Base-by-base conservation (phyloP, 2,888 invertebrate genomes). In the Athalia cordata region DNA sequence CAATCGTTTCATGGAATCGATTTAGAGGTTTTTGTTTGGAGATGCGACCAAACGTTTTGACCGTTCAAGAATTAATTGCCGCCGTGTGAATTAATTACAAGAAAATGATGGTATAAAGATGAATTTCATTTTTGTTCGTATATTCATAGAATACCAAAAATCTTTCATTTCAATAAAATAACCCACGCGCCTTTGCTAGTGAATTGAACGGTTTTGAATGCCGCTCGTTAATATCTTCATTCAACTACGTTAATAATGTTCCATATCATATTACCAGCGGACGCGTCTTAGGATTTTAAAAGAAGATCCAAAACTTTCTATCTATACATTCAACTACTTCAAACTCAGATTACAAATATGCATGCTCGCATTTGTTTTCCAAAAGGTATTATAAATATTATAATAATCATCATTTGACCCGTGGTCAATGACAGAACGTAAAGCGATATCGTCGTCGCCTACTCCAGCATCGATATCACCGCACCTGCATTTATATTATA, bases 391-490 rank as follows among this genome's bases (percentile, higher is more conserved):
- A 1, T 29, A 29, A 1, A 29, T 29, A 29, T 29, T 29, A 29
- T 2, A 29, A 29, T 29, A 29, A 29, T 29, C 29, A 29, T n/a
- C n/a, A n/a, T n/a, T 59, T 59, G 57, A 29, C 72, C 59, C 15
- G 57, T 72, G 59, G 59, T 59, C 47, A 72, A 59, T 52, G 45
- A 47, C 47, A 4, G 59, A 43, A 47, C 13, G 29, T 29, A 29
- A 29, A 29, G 29, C 29, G 29, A 29, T 29, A 29, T 29, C n/a
- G 47, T 72, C 47, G 59, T 72, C 59, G 72, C 47, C 72, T 72
- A 9, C 59, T 72, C 72, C 72, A 59, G 72, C 72, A 59, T 72
- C 72, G 57, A 72, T 57, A 45, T 72, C 59, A 72, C 72, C 59
- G 72, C 13, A 72, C 72, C 72, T 72, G 29, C 29, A 29, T 29